Conservation (phyloP, 2,113 vertebrate species). For the Phocoena phocoena region DNA sequence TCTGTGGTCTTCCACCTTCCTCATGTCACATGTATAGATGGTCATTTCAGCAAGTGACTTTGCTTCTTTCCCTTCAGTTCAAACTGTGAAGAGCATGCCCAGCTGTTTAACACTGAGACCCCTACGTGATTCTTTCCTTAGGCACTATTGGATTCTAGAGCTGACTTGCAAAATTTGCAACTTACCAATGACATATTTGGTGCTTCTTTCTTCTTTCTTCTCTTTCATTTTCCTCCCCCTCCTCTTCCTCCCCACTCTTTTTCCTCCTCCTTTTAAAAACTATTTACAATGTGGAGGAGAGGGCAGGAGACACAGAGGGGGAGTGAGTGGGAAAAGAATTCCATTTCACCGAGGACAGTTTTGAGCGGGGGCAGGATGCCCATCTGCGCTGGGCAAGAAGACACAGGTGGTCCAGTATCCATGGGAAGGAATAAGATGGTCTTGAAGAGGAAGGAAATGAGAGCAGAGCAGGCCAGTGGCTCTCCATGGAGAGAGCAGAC, state of each 20-base stretch:
- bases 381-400: background rate
- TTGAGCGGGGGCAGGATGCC: fast-evolving
- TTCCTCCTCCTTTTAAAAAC: background rate
- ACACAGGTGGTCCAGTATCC: background rate
- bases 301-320: too few relatives aligned
- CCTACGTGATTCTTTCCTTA: background rate
- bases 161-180: background rate
- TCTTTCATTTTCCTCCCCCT: background rate
- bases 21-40: background rate
- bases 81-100: background rate
- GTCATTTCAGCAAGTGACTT: background rate
- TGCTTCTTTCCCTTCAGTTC: background rate
- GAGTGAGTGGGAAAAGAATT: background rate
- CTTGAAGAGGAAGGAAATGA: background rate
- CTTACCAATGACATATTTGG: background rate
- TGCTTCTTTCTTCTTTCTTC: background rate
- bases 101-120: background rate
- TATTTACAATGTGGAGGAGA: background rate
- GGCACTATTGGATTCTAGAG: background rate
- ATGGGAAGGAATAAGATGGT: background rate
- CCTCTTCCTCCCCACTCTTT: background rate
- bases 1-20: background rate
- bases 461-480: background rate
- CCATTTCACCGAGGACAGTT: background rate
- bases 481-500: background rate